A percentile compares a stretch with the other conserved stretches of the same genome.
Conservation (phyloP, 2,797 vertebrate genomes). For the Artibeus lituratus region DNA sequence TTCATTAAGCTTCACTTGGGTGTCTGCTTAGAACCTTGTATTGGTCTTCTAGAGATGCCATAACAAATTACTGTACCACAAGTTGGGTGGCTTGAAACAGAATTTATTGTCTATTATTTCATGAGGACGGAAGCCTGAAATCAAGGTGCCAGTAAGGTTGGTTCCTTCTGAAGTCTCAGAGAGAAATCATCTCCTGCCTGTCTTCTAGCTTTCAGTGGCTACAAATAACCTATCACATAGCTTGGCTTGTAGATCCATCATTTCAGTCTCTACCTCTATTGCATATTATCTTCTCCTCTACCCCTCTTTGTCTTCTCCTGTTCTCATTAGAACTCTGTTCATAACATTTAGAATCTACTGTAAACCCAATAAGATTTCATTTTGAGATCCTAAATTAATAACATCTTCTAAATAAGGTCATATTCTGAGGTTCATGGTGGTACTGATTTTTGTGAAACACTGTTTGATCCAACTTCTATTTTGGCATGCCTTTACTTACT, state of each 20-base stretch:
- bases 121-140: background rate
- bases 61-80: background rate
- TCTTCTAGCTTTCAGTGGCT: background rate
- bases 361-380: background rate
- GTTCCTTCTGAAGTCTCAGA: background rate
- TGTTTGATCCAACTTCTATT: background rate
- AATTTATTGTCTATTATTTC: background rate
- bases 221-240: background rate
- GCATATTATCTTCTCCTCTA: background rate
- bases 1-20: background rate
- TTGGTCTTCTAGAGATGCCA: background rate
- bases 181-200: background rate
- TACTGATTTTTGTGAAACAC: too few relatives aligned
- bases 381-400: background rate
- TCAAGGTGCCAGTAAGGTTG: background rate
- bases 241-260: background rate
- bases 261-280: background rate
- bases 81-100: background rate
- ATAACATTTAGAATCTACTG: background rate
- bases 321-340: background rate
- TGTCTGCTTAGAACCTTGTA: background rate
- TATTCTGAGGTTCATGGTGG: background rate
- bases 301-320: background rate
- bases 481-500: background rate
- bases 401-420: background rate